Percentiles rank a stretch among this genome's conserved stretches.
phyloP scores from a whole-genome alignment of 2,797 vertebrate species.

The Ceyx erithaca region DNA sequence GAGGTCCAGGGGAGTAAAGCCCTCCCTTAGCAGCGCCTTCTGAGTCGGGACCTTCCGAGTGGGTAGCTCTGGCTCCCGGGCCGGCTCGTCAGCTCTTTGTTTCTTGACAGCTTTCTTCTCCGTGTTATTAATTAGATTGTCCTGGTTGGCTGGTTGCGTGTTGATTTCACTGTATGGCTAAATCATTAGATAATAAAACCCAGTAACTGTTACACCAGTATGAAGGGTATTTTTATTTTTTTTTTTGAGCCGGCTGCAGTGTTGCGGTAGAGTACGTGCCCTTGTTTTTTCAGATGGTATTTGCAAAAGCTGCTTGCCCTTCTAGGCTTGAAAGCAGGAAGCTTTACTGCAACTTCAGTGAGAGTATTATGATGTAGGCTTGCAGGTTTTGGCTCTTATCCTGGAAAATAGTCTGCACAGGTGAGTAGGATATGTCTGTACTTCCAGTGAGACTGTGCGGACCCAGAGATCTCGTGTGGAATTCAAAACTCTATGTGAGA shows the following conservation, averaged over 20 bases:
- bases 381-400: neutral
- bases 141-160: neutral
- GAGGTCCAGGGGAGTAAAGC: neutral
- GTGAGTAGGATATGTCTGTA: fast-evolving
- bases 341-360: neutral
- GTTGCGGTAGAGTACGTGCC: neutral
- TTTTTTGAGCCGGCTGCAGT: neutral
- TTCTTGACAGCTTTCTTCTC: neutral
- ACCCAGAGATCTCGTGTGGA: neutral
- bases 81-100: neutral
- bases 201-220: fast-evolving
- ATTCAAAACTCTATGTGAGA: neutral
- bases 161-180: neutral
- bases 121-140: neutral
- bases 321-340: neutral
- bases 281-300: neutral
- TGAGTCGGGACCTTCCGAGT: neutral
- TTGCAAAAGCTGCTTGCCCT: neutral
- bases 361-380: neutral
- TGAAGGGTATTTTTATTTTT: neutral
- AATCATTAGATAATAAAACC: neutral
- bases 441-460: neutral
- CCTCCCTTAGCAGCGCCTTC: neutral
- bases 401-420: neutral
- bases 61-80: neutral